These are phyloP conservation scores for Thumatha senex DNA, from an alignment of 2,888 invertebrate species.

Conservation along the genomic window DNA sequence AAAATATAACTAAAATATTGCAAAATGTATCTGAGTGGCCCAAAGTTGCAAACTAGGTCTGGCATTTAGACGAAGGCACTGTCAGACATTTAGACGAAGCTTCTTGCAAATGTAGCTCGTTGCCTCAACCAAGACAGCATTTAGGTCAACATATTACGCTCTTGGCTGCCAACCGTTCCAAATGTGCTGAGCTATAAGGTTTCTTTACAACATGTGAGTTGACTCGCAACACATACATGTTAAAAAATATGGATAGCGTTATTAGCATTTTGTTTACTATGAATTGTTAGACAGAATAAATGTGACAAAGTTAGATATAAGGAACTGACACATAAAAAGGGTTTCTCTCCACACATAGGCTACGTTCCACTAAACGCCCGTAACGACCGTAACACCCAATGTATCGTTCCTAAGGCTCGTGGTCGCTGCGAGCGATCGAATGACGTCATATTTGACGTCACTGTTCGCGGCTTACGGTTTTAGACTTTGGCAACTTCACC, in stretches of 20 bases:
- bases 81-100: conserved; percentile 42
- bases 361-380: too few relatives aligned
- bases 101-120: conserved; percentile 48
- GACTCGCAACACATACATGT: conserved; percentile 17
- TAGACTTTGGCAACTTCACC: too few relatives aligned
- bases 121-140: conserved; percentile 35
- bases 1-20: conserved; percentile 9
- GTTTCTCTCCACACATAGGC: too few relatives aligned
- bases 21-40: conserved; percentile 33
- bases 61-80: conserved; percentile 40
- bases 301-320: too few relatives aligned
- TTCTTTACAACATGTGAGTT: conserved; percentile 21
- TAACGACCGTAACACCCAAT: too few relatives aligned
- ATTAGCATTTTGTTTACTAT: conserved; percentile 2
- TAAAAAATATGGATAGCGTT: not conserved
- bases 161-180: conserved; percentile 21
- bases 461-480: too few relatives aligned
- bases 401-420: too few relatives aligned
- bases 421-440: too few relatives aligned
- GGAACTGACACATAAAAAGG: too few relatives aligned
- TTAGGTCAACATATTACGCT: conserved; percentile 44
- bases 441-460: too few relatives aligned
- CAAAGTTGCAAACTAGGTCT: conserved; percentile 42
- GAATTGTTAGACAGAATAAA: too few relatives aligned
- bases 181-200: conserved; percentile 28